These are phyloP conservation scores for Picathartes gymnocephalus DNA, from an alignment of 2,113 vertebrate species.

Conservation along the genomic window DNA sequence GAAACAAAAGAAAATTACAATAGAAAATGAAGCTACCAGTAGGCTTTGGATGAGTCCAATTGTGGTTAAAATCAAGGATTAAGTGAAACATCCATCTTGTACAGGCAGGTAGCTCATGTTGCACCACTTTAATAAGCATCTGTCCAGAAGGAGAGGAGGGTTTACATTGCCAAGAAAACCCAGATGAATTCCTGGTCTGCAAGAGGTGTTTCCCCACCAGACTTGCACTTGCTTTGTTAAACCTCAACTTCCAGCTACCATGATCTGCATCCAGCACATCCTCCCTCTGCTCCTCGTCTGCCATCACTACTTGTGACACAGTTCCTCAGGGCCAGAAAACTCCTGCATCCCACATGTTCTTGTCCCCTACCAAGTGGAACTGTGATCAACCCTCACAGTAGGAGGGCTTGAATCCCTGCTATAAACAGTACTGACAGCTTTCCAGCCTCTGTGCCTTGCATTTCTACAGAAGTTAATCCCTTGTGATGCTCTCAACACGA, in stretches of 20 bases:
- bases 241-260: background rate
- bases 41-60: background rate
- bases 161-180: background rate
- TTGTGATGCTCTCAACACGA: background rate
- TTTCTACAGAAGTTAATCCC: background rate
- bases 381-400: background rate
- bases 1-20: background rate
- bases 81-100: background rate
- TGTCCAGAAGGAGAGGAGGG: background rate
- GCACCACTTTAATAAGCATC: background rate
- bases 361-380: background rate
- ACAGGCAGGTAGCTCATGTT: background rate
- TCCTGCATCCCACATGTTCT: background rate
- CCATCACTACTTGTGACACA: background rate
- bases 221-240: background rate
- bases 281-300: background rate
- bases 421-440: background rate
- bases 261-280: background rate
- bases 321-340: background rate
- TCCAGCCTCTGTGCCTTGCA: rapidly evolving
- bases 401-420: background rate
- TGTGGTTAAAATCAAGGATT: background rate
- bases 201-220: background rate
- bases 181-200: background rate
- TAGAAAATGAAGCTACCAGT: background rate